phyloP scores from a whole-genome alignment of 64 coral and sea anemone species.

The Pachyseris speciosa region DNA sequence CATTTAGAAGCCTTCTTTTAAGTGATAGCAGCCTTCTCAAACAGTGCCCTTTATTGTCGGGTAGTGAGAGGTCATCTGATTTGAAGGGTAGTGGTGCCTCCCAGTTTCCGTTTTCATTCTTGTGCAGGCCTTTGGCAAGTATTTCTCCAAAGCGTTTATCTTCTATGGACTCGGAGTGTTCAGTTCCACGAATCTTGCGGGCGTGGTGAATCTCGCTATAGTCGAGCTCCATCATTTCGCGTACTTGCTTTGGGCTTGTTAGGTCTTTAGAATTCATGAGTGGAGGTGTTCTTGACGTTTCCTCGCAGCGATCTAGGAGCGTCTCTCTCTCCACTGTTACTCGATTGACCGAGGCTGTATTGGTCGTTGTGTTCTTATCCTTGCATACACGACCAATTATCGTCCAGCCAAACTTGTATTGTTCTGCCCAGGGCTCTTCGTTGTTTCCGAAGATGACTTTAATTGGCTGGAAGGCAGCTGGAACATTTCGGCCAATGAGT shows the following conservation, averaged over 20 bases:
- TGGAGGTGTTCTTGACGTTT: not conserved
- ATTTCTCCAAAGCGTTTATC: slow-evolving; percentile 38
- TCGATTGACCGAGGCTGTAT: slow-evolving; percentile 17
- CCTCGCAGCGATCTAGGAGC: not conserved
- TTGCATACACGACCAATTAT: slow-evolving; percentile 39
- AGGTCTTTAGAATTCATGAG: slow-evolving; percentile 1
- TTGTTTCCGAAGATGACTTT: slow-evolving; percentile 16
- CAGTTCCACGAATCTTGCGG: slow-evolving; percentile 18
- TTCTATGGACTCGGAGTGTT: not conserved
- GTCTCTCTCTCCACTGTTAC: slow-evolving; percentile 35
- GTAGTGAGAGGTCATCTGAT: not conserved
- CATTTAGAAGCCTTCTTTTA: slow-evolving; percentile 7
- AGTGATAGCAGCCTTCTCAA: slow-evolving; percentile 37
- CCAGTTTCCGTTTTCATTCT: slow-evolving; percentile 48
- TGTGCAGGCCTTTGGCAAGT: slow-evolving; percentile 26
- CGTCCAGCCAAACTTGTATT: slow-evolving; percentile 67
- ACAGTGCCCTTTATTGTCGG: slow-evolving; percentile 47
- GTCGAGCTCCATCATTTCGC: slow-evolving; percentile 59
- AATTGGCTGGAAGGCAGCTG: slow-evolving; percentile 25
- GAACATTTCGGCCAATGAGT: slow-evolving; percentile 56
- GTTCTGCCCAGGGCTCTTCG: slow-evolving; percentile 49
- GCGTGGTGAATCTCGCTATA: slow-evolving; percentile 46
- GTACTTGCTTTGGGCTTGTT: slow-evolving; percentile 41
- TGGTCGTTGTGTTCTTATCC: not conserved
- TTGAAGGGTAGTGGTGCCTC: slow-evolving; percentile 51